Evolutionary conservation across 2,113 vertebrate genomes (phyloP), one percentile per base, ranked within the genome.

Genomic region (Ramphastos sulfuratus): DNA sequence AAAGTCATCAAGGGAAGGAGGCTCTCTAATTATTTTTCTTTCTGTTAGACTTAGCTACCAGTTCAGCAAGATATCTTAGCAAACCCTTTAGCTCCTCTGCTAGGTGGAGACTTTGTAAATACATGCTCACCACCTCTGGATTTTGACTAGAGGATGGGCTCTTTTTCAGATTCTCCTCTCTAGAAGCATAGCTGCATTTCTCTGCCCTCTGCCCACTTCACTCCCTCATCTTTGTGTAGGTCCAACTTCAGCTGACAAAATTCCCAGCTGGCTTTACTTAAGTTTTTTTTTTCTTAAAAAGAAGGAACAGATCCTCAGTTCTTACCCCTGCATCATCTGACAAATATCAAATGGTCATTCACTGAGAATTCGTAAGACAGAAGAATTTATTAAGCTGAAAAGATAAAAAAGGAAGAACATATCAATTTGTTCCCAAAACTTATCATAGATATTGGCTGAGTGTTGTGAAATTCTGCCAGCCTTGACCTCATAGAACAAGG

Each of bases 301-400:
- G 60, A 82, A 74, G 37, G 42, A 94, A 64, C 33, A 83, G 65
- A 65, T 84, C n/a, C 37, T 58, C 27, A 33, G 17, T 75, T 92
- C 60, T 83, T 66, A 90, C 19, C 48, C 54, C 4, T 10, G 54
- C 7, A 35, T 88, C 66, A 79, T 82, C 81, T 92, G 92, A 70
- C 64, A 92, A 92, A 90, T 69, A 82, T 81, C 72, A 81, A 87
- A 35, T 75, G 91, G 60, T 71, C 0, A 0, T 74, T 87, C 6
- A 0, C 25, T 74, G 37, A 74, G 54, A 89, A 89, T 78, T 89
- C 85, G 28, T 31, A 81, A 72, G 77, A 58, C 20, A 5, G 28
- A 85, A 87, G 23, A 23, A 79, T 87, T 87, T 87, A 64, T 82
- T 89, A 81, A 71, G 27, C 27, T 85, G 35, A 89, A 92, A 91